Evolutionary conservation across 1,140 invertebrate species (phyloP), one percentile per base, ranked within the genome.

Genomic region (Tenebrio molitor): DNA sequence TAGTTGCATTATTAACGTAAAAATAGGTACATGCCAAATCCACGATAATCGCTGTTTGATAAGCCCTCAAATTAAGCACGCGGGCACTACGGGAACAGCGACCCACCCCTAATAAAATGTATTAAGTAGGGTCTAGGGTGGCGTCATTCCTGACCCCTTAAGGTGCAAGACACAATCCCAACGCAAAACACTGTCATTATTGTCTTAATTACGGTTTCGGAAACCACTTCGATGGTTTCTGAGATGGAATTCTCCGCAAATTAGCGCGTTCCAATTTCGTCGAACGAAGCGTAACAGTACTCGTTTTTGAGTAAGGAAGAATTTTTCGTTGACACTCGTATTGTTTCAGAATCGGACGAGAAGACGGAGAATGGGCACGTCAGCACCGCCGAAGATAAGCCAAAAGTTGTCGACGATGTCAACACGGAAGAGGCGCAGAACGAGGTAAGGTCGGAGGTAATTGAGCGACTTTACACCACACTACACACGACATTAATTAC

Each of bases 21-120:
- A 58, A 58, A 58, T 39, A 39, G 21, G 44, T 29, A 58, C 50
- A 58, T 58, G 23, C 21, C 15, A 58, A 58, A 58, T 58, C 50
- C 21, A 2, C n/a, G 23, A 58, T 58, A 33, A 58, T 58, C 21
- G 29, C 21, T 29, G 3, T 23, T 29, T 2, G 50, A 58, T 50
- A 50, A 50, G 19, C 15, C 12, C 15, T 19, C 19, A 58, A 25
- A 25, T 29, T 58, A 29, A 29, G n/a, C n/a, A 58, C 21, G 23
- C 23, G 19, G 23, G 12, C 21, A 12, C 15, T 58, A 58, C 12
- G 44, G 5, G 12, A 10, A 25, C 2, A 29, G 21, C 12, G 10
- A 4, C 42, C 17, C 10, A 17, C 42, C 8, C 21, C 5, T 16
- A 58, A 58, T 58, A 58, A 58, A 58, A 5, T 58, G 25, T 58